Conservation (phyloP, 2,888 invertebrate species). For the Plemyria rubiginata region DNA sequence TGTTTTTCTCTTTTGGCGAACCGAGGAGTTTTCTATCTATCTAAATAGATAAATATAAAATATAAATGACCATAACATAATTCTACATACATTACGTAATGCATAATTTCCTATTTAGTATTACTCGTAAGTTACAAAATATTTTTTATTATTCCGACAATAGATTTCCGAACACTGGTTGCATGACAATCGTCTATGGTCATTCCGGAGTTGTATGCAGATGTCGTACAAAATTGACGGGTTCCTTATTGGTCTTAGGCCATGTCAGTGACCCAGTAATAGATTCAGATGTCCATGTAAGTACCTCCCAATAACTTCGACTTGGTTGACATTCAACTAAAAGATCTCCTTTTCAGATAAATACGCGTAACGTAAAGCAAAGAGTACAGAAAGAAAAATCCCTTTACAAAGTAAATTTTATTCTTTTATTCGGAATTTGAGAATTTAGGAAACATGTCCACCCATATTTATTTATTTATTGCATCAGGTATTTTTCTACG, state of each 20-base stretch:
- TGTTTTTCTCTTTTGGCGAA: too few relatives aligned
- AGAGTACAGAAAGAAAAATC: too few relatives aligned
- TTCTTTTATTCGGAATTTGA: too few relatives aligned
- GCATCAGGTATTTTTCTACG: too few relatives aligned
- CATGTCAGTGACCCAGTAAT: constrained; percentile 39
- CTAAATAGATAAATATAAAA: too few relatives aligned
- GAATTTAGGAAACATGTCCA: too few relatives aligned
- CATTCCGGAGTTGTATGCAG: constrained; percentile 36
- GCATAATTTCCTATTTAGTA: constrained; percentile 40
- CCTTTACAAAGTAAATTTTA: too few relatives aligned
- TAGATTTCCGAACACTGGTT: constrained; percentile 45
- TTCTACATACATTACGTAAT: too few relatives aligned
- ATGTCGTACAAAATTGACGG: constrained; percentile 39
- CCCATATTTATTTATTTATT: too few relatives aligned
- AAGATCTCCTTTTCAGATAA: too few relatives aligned
- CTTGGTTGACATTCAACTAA: neutral
- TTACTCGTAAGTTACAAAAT: constrained; percentile 45
- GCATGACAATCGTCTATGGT: constrained; percentile 52
- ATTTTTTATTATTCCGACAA: constrained; percentile 54
- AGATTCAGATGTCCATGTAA: constrained; percentile 30
- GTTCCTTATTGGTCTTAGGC: constrained; percentile 40
- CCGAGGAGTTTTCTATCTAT: too few relatives aligned
- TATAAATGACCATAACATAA: neutral
- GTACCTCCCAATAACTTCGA: constrained; percentile 11
- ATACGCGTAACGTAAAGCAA: neutral